Percentiles rank a stretch among this genome's conserved stretches.
Conservation (phyloP, 1,140 invertebrate genomes). For the Drosophila sechellia region DNA sequence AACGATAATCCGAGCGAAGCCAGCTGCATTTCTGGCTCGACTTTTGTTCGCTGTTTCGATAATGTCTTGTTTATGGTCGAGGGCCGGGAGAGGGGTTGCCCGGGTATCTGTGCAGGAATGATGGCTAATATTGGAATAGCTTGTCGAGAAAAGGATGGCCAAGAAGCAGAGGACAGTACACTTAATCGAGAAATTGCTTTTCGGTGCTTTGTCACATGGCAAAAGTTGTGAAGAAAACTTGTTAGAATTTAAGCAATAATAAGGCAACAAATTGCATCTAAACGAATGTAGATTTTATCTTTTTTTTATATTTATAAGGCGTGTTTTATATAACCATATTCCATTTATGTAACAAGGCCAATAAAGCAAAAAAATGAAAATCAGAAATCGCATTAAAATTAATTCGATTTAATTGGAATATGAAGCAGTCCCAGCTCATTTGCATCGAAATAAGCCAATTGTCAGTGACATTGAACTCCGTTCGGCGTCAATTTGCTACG, state of each 20-base stretch:
- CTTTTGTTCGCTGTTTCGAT: conserved; percentile 59
- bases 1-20: conserved; percentile 69
- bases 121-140: conserved; percentile 27
- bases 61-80: conserved; percentile 65
- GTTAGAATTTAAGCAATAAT: not conserved
- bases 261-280: not conserved
- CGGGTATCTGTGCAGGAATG: conserved; percentile 6
- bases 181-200: conserved; percentile 19
- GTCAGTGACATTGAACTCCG: conserved; percentile 8
- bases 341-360: no score
- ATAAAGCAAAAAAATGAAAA: not conserved
- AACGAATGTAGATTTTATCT: no score
- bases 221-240: not conserved
- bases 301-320: no score
- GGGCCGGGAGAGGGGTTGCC: not conserved
- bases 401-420: not conserved
- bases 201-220: not conserved
- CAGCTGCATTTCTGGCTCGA: conserved; percentile 65
- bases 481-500: conserved; percentile 9
- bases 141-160: not conserved
- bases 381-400: no score
- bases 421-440: not conserved
- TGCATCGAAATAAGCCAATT: conserved; percentile 12
- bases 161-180: not conserved
- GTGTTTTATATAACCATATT: no score